These are phyloP conservation scores for Lepus townsendii DNA, from an alignment of 2,797 vertebrate genomes.

Conservation along the genomic window DNA sequence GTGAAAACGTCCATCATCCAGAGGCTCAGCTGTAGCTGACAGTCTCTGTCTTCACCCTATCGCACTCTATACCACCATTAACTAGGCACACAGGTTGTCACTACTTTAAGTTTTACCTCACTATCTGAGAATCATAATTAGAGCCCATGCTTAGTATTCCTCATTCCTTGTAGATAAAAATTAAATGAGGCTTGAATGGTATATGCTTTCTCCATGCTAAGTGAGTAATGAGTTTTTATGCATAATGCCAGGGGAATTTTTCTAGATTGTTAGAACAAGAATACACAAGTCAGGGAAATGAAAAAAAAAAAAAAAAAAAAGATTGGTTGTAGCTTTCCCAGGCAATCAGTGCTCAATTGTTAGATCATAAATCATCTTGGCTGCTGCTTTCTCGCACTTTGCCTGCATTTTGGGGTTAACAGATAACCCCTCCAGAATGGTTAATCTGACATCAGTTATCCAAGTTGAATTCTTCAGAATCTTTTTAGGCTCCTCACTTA, in stretches of 20 bases:
- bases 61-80: conserved; percentile 46
- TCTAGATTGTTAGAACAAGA: conserved; percentile 68
- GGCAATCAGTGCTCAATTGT: neutral
- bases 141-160: conserved; percentile 55
- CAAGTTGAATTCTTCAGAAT: neutral
- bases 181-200: conserved; percentile 78
- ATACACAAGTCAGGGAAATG: conserved; percentile 54
- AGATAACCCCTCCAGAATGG: neutral
- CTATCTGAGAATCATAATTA: conserved; percentile 68
- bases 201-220: conserved; percentile 59
- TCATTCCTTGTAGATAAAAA: conserved; percentile 73
- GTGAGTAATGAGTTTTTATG: conserved; percentile 73
- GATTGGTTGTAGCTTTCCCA: conserved; percentile 37
- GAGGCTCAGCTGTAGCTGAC: neutral
- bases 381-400: neutral
- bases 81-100: conserved; percentile 65
- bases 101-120: neutral
- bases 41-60: neutral
- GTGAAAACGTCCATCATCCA: neutral
- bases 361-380: neutral
- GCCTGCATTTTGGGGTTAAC: neutral
- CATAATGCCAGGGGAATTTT: conserved; percentile 67
- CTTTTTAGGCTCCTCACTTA: neutral
- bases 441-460: neutral
- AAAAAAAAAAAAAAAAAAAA: neutral